A percentile compares a stretch with the other conserved stretches of the same genome.
Evolutionary conservation across 2,113 vertebrate genomes (phyloP).

Genomic region (Mohoua ochrocephala): DNA sequence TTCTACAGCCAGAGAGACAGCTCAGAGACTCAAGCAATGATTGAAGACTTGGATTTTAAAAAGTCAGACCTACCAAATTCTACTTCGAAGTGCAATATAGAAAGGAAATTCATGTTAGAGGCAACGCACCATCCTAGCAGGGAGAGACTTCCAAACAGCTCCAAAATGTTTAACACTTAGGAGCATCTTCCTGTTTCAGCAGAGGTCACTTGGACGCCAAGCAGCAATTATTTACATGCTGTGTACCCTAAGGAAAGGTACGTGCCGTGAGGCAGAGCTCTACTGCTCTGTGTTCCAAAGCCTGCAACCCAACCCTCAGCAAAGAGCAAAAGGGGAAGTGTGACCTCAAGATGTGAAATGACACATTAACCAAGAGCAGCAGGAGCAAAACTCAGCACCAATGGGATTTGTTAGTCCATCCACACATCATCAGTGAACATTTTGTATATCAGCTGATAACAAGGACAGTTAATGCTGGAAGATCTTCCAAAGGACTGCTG

Average conservation of each 20-base stretch:
- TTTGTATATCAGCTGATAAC: slow-evolving; percentile 79
- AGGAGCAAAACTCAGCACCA: slow-evolving; percentile 68
- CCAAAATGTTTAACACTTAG: slow-evolving; percentile 70
- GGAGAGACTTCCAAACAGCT: slow-evolving; percentile 63
- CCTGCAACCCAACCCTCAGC: slow-evolving; percentile 71
- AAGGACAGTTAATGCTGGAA: slow-evolving; percentile 77
- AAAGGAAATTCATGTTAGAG: slow-evolving; percentile 68
- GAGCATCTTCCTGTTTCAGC: slow-evolving; percentile 76
- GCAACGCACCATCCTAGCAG: slow-evolving; percentile 71
- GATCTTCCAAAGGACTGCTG: slow-evolving; percentile 79
- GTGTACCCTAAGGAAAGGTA: slow-evolving; percentile 77
- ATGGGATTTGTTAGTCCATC: slow-evolving; percentile 68
- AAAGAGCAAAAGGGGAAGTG: slow-evolving; percentile 73
- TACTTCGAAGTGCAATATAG: slow-evolving; percentile 71
- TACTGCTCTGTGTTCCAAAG: slow-evolving; percentile 67
- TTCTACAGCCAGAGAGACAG: slow-evolving; percentile 65
- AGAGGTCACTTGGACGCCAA: slow-evolving; percentile 76
- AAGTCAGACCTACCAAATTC: slow-evolving; percentile 67
- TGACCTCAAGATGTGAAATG: slow-evolving; percentile 62
- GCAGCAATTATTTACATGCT: slow-evolving; percentile 76
- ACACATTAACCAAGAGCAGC: slow-evolving; percentile 53
- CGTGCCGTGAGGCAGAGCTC: slow-evolving; percentile 66
- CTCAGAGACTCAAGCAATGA: slow-evolving; percentile 72
- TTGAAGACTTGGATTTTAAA: slow-evolving; percentile 73
- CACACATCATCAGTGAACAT: slow-evolving; percentile 70